Evolutionary conservation across 1,140 invertebrate genomes (phyloP).

Genomic region (Drosophila obscura): DNA sequence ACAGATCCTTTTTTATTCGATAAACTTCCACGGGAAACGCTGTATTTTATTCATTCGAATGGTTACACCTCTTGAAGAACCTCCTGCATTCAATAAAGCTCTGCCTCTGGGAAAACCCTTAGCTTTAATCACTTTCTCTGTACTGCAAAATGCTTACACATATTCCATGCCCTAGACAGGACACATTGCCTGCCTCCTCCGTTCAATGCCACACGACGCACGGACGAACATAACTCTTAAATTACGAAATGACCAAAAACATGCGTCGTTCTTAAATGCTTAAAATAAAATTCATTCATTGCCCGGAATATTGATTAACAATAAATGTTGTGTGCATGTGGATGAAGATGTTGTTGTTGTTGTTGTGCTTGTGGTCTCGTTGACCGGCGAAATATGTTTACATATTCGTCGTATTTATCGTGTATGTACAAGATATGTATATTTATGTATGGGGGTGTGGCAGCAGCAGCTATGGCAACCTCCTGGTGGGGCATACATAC

Average conservation of each 20-base stretch:
- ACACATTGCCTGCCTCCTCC: constrained; percentile 11
- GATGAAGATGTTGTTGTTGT: constrained; percentile 22
- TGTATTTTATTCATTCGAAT: too few relatives aligned
- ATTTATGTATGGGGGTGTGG: neutral
- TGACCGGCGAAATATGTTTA: constrained; percentile 37
- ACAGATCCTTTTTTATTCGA: too few relatives aligned
- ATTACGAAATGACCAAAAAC: constrained; percentile 19
- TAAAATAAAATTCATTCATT: constrained; percentile 43
- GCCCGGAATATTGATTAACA: constrained; percentile 45
- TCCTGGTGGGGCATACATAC: constrained; percentile 2
- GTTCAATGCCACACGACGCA: constrained; percentile 28
- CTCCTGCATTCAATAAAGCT: neutral
- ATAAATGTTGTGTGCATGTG: constrained; percentile 30
- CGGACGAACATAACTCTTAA: constrained; percentile 21
- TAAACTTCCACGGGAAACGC: too few relatives aligned
- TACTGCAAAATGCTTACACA: constrained; percentile 1
- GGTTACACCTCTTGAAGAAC: too few relatives aligned
- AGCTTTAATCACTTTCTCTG: constrained; percentile 19
- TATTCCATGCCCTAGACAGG: constrained; percentile 6
- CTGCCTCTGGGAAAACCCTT: neutral
- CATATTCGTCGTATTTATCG: constrained; percentile 22
- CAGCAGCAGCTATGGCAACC: constrained; percentile 6
- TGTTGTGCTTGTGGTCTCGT: constrained; percentile 32
- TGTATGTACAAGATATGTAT: neutral
- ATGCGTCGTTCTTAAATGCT: constrained; percentile 35